These are phyloP conservation scores for Xestia xanthographa DNA, from an alignment of 2,888 invertebrate species.

Conservation along the genomic window DNA sequence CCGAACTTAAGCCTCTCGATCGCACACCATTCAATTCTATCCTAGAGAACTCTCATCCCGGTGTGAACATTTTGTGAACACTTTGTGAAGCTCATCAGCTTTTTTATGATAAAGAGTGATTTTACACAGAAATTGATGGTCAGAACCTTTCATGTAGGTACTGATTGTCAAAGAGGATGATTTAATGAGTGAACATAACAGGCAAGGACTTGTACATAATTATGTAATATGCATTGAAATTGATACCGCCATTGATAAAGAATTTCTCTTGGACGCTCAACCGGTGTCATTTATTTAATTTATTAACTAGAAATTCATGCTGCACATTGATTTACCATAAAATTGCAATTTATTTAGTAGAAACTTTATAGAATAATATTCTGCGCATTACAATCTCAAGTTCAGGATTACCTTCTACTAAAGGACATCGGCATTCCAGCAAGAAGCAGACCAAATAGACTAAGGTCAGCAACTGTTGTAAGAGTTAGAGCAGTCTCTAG, in stretches of 20 bases:
- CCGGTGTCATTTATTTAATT: slow-evolving; percentile 13
- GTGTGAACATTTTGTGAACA: too few relatives aligned
- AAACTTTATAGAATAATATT: slow-evolving; percentile 7
- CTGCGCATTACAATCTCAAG: background rate
- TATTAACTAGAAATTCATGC: slow-evolving; percentile 11
- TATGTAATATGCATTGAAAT: background rate
- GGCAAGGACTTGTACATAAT: background rate
- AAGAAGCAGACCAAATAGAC: background rate
- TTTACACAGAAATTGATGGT: background rate
- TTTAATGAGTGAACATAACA: background rate
- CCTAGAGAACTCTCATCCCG: too few relatives aligned
- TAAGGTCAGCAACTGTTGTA: background rate
- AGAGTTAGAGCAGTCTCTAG: background rate
- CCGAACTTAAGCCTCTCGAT: too few relatives aligned
- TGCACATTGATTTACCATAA: slow-evolving; percentile 1
- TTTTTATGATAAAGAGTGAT: background rate
- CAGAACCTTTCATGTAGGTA: too few relatives aligned
- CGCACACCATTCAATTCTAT: background rate
- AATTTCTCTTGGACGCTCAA: background rate
- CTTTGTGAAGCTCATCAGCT: background rate
- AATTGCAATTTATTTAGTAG: slow-evolving; percentile 16
- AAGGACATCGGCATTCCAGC: background rate
- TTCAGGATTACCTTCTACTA: background rate
- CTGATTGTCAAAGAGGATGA: background rate
- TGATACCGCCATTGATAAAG: slow-evolving; percentile 4